These are phyloP conservation scores for Cyclophora punctaria DNA, from an alignment of 2,888 invertebrate genomes.

Conservation along the genomic window DNA sequence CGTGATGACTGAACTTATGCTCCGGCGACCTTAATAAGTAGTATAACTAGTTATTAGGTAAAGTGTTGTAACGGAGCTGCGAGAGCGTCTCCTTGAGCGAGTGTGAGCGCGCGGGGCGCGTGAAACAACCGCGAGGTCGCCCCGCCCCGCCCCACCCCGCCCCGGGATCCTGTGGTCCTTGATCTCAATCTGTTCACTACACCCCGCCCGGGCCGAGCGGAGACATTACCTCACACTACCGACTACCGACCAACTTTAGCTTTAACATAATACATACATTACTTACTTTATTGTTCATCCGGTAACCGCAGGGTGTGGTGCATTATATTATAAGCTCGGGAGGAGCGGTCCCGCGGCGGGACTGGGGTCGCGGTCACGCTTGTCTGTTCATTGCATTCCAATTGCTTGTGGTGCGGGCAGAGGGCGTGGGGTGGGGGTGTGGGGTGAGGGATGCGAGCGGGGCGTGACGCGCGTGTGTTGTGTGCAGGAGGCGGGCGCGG, in stretches of 20 bases:
- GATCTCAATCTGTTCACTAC: background rate
- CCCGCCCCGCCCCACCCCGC: too few species aligned
- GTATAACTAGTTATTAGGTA: too few species aligned
- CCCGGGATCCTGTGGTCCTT: background rate
- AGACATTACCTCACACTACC: background rate
- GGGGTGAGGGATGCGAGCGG: constrained; percentile 15
- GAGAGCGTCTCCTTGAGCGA: too few species aligned
- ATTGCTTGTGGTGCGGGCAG: constrained; percentile 8
- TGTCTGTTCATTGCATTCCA: too few species aligned
- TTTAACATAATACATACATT: background rate
- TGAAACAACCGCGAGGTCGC: too few species aligned
- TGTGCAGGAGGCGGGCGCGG: constrained; percentile 45
- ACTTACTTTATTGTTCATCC: background rate
- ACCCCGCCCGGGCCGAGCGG: background rate
- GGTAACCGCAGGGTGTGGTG: background rate
- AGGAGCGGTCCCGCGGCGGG: background rate
- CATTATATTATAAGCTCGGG: background rate
- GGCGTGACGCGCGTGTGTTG: constrained; percentile 21
- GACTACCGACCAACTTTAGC: background rate
- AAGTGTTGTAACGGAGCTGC: too few species aligned
- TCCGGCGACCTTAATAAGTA: too few species aligned
- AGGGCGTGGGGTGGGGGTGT: constrained; percentile 21
- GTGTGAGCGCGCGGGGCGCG: too few species aligned
- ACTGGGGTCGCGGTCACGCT: background rate
- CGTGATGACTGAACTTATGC: too few species aligned